Conservation (phyloP, 35 echinoderm and acorn worm species). For the Stichopus chloronotus region DNA sequence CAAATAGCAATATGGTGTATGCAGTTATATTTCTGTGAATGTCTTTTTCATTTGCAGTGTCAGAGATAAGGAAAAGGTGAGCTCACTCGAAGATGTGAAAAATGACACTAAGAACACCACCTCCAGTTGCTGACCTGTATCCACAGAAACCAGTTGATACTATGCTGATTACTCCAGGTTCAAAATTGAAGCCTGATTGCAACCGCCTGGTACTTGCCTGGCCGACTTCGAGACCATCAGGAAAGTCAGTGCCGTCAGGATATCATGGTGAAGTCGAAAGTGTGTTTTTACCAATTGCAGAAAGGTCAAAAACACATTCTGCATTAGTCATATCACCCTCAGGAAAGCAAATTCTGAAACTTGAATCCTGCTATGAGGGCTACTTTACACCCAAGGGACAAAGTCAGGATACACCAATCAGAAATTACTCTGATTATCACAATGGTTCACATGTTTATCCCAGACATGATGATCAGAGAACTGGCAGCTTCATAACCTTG, state of each 20-base stretch:
- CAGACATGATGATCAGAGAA: neutral
- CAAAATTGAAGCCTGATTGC: neutral
- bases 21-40: too few relatives aligned
- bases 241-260: neutral
- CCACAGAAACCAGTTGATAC: neutral
- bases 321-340: conserved; percentile 14
- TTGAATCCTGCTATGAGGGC: neutral
- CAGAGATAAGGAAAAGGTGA: too few relatives aligned
- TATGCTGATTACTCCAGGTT: conserved; percentile 40
- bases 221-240: neutral
- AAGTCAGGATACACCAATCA: neutral
- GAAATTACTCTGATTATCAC: too few relatives aligned
- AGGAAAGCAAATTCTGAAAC: neutral
- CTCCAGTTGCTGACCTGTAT: conserved; percentile 6
- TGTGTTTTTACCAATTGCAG: neutral
- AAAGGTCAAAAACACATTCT: conserved; percentile 12
- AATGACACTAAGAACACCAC: neutral
- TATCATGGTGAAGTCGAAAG: neutral
- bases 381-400: neutral
- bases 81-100: too few relatives aligned
- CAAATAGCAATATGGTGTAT: too few relatives aligned
- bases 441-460: too few relatives aligned
- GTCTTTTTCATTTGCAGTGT: too few relatives aligned
- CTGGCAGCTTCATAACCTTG: conserved; percentile 22
- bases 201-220: conserved; percentile 14